A percentile compares a stretch with the other conserved stretches of the same genome.
phyloP scores from a whole-genome alignment of 2,797 vertebrate genomes.

The Oryzias sinensis region DNA sequence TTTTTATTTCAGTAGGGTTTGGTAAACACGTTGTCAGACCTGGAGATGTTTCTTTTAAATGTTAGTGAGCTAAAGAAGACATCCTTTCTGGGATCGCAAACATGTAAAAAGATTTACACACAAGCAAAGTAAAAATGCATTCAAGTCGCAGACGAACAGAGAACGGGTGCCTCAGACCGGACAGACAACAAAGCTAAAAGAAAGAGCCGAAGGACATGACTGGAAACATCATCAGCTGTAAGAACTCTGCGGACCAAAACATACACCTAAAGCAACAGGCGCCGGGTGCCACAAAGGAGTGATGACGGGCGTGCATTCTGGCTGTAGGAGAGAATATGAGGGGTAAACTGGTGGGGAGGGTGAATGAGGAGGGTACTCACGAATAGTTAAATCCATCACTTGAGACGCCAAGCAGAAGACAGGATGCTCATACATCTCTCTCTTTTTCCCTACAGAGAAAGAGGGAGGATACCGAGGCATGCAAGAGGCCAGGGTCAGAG shows the following conservation, averaged over 20 bases:
- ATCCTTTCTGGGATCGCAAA: conserved; percentile 61
- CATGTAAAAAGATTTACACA: conserved; percentile 83
- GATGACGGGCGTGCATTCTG: conserved; percentile 34
- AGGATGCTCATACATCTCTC: conserved; percentile 99
- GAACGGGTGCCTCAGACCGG: conserved; percentile 57
- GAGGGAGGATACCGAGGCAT: conserved; percentile 90
- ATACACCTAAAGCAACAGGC: conserved; percentile 80
- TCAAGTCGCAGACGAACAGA: conserved; percentile 91
- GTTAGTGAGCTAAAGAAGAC: conserved; percentile 1
- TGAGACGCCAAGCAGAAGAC: conserved; percentile 99
- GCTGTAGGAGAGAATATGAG: conserved; percentile 52
- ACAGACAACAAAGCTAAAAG: conserved; percentile 78
- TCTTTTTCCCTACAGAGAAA: conserved; percentile 99
- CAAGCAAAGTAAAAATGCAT: conserved; percentile 99
- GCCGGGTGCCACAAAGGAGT: conserved; percentile 70
- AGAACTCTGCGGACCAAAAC: conserved; percentile 85
- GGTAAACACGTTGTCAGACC: conserved; percentile 6
- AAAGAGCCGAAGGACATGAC: conserved; percentile 47
- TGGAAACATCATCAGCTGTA: conserved; percentile 5
- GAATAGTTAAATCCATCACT: conserved; percentile 99
- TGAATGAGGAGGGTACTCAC: conserved; percentile 96
- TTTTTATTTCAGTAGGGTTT: background rate
- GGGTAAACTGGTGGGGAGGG: conserved; percentile 73
- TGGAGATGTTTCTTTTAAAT: background rate
- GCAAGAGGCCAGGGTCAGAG: conserved; percentile 88